Evolutionary conservation across 2,113 vertebrate genomes (phyloP), one percentile per base, ranked within the genome.

Genomic region (Sapayoa aenigma): DNA sequence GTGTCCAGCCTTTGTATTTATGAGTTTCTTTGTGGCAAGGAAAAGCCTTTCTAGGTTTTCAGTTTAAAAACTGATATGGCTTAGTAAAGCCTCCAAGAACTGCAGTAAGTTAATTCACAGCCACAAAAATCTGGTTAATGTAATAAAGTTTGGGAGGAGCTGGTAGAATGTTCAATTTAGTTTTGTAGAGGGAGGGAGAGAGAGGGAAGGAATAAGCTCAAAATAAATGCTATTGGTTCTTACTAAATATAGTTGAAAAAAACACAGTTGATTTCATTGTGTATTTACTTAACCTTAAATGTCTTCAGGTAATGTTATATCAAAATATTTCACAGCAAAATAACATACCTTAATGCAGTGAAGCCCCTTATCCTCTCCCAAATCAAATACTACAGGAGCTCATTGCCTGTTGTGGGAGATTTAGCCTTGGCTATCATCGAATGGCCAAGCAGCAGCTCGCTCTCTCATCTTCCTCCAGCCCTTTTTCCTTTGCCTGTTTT

Each of bases 201-300:
- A 74, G 7, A 56, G 31, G 14, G 39, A 86, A 86, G 0, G 1
- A 65, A 47, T 59, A 33, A 62, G 25, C 9, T 66, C 21, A 58
- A 39, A 87, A 50, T 53, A 11, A 72, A 85, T 20, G 37, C 2
- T 19, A 2, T 41, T 74, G 17, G 0, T 35, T 56, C 24, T 49
- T 71, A 58, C 8, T 75, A 56, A 73, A 77, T 16, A 25, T 11
- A n/a, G n/a, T 10, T 37, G 37, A 14, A 44, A 18, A 20, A 50
- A 1, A 0, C 0, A n/a, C 0, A 58, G 9, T 6, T n/a, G 4
- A 11, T 59, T 68, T 65, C 5, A 11, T 9, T 73, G 7, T 16
- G 4, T 59, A 6, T 75, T 78, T 90, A 41, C 46, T 86, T 80
- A 73, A 71, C 5, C 2, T 60, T 59, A 86, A 52, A 42, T 33